Percentiles rank a stretch among this genome's conserved stretches.
Evolutionary conservation across 2,113 vertebrate species (phyloP).

Genomic region (Perca flavescens): DNA sequence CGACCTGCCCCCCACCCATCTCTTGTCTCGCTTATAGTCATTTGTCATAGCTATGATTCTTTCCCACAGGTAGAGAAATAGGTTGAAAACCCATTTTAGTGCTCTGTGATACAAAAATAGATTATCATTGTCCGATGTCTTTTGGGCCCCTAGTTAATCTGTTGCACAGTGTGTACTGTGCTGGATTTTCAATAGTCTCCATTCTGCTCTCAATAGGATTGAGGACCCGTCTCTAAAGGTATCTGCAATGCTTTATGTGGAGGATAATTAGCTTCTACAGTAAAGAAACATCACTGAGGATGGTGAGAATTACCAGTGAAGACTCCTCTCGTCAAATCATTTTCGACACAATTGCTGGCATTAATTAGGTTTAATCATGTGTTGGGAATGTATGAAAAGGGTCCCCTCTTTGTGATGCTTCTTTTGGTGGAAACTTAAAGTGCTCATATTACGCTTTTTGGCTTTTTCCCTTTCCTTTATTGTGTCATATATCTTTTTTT

Average conservation of each 20-base stretch:
- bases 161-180: constrained; percentile 52
- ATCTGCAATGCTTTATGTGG: constrained; percentile 35
- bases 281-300: constrained; percentile 10
- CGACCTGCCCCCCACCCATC: constrained; percentile 11
- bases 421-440: not conserved
- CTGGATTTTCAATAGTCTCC: constrained; percentile 38
- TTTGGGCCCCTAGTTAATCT: constrained; percentile 67
- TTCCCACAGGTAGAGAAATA: constrained; percentile 72
- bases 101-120: constrained; percentile 74
- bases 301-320: constrained; percentile 22
- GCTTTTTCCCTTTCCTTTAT: too few species aligned
- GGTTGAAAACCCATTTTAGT: constrained; percentile 75
- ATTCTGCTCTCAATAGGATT: constrained; percentile 28
- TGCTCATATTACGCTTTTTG: too few species aligned
- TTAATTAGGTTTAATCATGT: constrained; percentile 30
- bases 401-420: not conserved
- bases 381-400: not conserved
- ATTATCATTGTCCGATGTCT: constrained; percentile 71
- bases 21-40: constrained; percentile 54
- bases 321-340: not conserved
- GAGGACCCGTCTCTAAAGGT: constrained; percentile 26
- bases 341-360: constrained; percentile 5
- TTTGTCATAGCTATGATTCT: constrained; percentile 78
- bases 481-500: too few species aligned
- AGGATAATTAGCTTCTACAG: constrained; percentile 55